Evolutionary conservation across 53 echinoderm and acorn worm species (phyloP).

Genomic region (Zoroaster sp.): DNA sequence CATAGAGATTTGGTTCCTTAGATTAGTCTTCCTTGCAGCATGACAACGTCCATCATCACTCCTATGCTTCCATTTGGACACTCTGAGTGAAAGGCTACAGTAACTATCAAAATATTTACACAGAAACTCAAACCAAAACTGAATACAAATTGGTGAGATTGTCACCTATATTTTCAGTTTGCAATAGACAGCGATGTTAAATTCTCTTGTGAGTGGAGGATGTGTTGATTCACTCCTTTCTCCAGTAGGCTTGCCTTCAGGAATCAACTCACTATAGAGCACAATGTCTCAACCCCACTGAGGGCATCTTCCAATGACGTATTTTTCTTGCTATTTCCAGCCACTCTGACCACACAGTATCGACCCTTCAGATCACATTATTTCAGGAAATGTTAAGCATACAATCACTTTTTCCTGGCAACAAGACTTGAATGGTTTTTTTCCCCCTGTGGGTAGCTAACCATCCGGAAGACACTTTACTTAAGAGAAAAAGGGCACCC

Average conservation of each 20-base stretch:
- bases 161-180: background rate
- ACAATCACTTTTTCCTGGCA: background rate
- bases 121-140: too few relatives aligned
- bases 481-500: background rate
- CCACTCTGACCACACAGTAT: background rate
- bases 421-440: background rate
- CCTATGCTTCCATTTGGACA: too few relatives aligned
- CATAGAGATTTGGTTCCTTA: too few relatives aligned
- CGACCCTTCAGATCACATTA: background rate
- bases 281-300: background rate
- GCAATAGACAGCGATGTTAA: background rate
- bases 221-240: background rate
- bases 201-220: background rate
- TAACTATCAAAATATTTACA: too few relatives aligned
- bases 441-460: background rate
- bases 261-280: background rate
- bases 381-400: constrained; percentile 7
- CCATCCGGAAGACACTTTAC: background rate
- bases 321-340: background rate
- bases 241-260: background rate
- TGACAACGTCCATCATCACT: too few relatives aligned
- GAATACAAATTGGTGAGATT: background rate
- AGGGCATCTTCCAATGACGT: background rate
- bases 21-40: too few relatives aligned
- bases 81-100: too few relatives aligned